Conservation (phyloP, 2,888 invertebrate species). For the Agrochola macilenta region DNA sequence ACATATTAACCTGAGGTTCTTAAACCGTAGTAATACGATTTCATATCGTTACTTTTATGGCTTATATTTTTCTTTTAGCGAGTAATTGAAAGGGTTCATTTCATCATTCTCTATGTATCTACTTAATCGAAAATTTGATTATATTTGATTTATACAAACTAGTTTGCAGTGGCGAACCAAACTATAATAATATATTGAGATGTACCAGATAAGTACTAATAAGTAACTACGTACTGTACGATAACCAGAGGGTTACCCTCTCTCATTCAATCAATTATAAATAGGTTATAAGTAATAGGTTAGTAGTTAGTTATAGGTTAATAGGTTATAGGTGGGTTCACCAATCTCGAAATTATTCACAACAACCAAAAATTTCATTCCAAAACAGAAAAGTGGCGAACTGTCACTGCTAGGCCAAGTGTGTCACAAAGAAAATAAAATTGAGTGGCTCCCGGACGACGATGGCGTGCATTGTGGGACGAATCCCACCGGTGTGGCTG, state of each 20-base stretch:
- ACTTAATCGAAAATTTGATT: neutral
- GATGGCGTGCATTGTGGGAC: slow-evolving; percentile 62
- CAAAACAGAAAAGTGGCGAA: slow-evolving; percentile 21
- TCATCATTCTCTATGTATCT: neutral
- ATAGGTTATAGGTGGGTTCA: too few species aligned
- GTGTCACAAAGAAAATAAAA: slow-evolving; percentile 65
- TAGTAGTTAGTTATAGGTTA: too few species aligned
- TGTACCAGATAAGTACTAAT: neutral
- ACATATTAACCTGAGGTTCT: neutral
- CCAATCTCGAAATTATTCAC: neutral
- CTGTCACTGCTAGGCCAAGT: slow-evolving; percentile 51
- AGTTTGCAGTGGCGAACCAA: neutral
- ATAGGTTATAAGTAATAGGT: too few species aligned
- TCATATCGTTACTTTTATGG: slow-evolving; percentile 18
- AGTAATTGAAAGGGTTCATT: neutral
- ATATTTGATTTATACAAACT: neutral
- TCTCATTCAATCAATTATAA: neutral
- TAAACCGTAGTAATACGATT: slow-evolving; percentile 36
- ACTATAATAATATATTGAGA: neutral
- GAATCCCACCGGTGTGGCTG: slow-evolving; percentile 73
- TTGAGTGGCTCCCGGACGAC: slow-evolving; percentile 57
- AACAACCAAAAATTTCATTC: slow-evolving; percentile 11
- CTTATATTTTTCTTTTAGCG: slow-evolving; percentile 29
- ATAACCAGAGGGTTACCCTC: neutral
- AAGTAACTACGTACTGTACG: neutral